Percentiles rank a stretch among this genome's conserved stretches.
These are phyloP conservation scores for Pangasius mekongensis DNA, from an alignment of 2,797 vertebrate species.

Conservation along the genomic window DNA sequence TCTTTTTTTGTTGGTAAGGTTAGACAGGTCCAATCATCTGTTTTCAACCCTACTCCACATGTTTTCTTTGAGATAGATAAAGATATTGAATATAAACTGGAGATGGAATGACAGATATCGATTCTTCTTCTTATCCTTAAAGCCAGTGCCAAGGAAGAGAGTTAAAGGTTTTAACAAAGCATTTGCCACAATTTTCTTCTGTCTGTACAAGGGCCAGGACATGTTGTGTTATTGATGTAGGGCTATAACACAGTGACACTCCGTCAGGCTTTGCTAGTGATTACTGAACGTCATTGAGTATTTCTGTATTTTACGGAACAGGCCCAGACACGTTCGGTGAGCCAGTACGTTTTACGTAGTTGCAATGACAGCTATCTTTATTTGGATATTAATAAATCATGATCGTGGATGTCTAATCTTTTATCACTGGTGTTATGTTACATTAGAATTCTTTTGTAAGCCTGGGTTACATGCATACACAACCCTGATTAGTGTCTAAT, in stretches of 20 bases:
- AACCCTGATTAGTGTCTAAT: not conserved
- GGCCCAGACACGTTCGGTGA: not conserved
- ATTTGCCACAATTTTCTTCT: not conserved
- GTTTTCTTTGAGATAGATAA: not conserved
- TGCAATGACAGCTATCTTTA: not conserved
- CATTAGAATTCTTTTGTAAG: not conserved
- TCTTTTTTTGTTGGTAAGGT: not conserved
- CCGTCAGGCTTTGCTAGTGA: not conserved
- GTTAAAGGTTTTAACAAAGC: not conserved
- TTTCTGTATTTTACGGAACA: not conserved
- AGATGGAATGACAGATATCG: not conserved
- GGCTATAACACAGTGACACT: not conserved
- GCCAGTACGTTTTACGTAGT: not conserved
- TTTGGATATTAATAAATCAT: not conserved
- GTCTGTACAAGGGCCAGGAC: not conserved
- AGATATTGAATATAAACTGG: not conserved
- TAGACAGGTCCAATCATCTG: not conserved
- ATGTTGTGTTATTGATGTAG: not conserved
- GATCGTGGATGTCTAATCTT: not conserved
- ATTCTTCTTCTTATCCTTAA: not conserved
- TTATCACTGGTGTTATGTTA: constrained; percentile 6
- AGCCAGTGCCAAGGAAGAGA: not conserved
- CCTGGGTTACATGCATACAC: not conserved
- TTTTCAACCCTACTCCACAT: not conserved
- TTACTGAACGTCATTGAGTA: not conserved